These are phyloP conservation scores for Paramisgurnus dabryanus DNA, from an alignment of 2,113 vertebrate species.

Conservation along the genomic window DNA sequence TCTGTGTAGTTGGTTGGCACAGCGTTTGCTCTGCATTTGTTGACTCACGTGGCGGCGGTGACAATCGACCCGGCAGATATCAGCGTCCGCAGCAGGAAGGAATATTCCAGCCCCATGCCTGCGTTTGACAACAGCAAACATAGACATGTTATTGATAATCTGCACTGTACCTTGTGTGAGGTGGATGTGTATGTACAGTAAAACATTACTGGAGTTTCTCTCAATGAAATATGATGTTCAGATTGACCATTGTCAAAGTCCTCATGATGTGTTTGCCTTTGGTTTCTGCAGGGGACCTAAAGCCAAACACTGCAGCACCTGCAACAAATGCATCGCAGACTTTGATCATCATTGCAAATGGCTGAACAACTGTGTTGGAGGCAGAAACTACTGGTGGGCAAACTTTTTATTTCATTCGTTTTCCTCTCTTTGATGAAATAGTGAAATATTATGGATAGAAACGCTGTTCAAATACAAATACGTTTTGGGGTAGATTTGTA, in stretches of 20 bases:
- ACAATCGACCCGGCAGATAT: conserved; percentile 73
- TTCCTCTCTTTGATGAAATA: too few relatives aligned
- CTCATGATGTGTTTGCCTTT: not conserved
- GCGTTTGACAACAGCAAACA: conserved; percentile 74
- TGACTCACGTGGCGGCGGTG: conserved; percentile 66
- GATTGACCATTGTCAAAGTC: too few relatives aligned
- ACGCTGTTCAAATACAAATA: too few relatives aligned
- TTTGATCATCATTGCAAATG: conserved; percentile 85
- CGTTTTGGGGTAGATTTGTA: too few relatives aligned
- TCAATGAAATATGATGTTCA: too few relatives aligned
- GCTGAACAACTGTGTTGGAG: conserved; percentile 83
- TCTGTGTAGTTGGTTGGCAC: conserved; percentile 61
- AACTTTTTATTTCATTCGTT: not conserved
- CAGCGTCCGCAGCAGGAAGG: conserved; percentile 69
- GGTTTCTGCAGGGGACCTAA: conserved; percentile 67
- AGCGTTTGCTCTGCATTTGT: conserved; percentile 65
- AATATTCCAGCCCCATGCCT: conserved; percentile 66
- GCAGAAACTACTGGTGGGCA: conserved; percentile 80
- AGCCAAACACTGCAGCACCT: conserved; percentile 80
- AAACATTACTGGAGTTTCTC: not conserved
- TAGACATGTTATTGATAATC: conserved; percentile 73
- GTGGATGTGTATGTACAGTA: conserved; percentile 70
- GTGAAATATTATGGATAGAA: too few relatives aligned
- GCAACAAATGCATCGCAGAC: conserved; percentile 81
- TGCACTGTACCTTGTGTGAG: conserved; percentile 76